Evolutionary conservation across 2,113 vertebrate species (phyloP).

Genomic region (Eublepharis macularius): DNA sequence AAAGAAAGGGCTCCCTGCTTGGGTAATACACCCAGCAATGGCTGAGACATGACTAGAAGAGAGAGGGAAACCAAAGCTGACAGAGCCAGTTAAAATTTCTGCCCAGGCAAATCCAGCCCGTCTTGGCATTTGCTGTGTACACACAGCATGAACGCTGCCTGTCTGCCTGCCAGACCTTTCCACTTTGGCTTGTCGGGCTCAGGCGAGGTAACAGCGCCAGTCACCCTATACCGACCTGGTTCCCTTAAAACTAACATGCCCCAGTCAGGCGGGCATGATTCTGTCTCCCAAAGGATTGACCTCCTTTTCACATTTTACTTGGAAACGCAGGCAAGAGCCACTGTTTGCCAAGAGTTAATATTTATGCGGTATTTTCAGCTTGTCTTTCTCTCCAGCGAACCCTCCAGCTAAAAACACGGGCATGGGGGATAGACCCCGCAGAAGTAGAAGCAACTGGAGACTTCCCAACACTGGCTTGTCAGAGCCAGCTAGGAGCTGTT

Average conservation of each 20-base stretch:
- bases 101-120: slow-evolving; percentile 1
- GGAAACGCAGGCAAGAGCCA: not conserved
- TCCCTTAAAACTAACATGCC: not conserved
- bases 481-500: not conserved
- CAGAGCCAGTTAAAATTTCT: not conserved
- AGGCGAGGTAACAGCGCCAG: slow-evolving; percentile 42
- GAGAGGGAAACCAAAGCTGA: not conserved
- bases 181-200: not conserved
- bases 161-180: slow-evolving; percentile 2
- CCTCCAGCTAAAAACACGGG: not conserved
- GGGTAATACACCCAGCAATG: not conserved
- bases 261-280: not conserved
- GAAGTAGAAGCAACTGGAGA: not conserved
- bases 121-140: not conserved
- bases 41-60: not conserved
- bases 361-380: not conserved
- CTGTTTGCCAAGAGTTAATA: not conserved
- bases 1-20: not conserved
- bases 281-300: not conserved
- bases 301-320: fast-evolving
- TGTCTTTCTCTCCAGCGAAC: not conserved
- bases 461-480: slow-evolving; percentile 15
- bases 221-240: not conserved
- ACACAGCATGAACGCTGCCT: not conserved
- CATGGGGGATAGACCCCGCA: not conserved